Base-by-base conservation (phyloP, 30 jellyfish, hydroid and myxozoan species). In the Rhopilema esculentum region DNA sequence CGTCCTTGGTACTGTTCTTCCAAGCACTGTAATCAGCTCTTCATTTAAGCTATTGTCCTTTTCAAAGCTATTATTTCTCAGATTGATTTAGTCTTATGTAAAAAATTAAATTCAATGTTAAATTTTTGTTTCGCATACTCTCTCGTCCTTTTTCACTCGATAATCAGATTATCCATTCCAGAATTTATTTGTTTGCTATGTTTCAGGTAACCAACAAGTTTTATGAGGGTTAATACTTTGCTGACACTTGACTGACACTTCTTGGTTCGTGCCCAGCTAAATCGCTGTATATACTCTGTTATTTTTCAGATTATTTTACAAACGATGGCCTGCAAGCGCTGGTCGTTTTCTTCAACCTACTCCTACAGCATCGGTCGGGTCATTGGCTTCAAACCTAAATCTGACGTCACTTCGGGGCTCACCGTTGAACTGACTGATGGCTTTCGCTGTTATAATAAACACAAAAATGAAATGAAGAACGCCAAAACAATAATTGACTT, bases 321-420 rank as follows among this genome's bases (percentile, higher is more conserved):
- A 57, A 88, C 98, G 31, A 85, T 85, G 96, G 98, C 98, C 7
- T 93, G 98, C 73, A 88, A 88, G 40, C 77, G 98, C 18, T 93
- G 97, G 97, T 93, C 97, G 8, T 83, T 93, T 40, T 85, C 95
- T 16, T 74, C 84, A 18, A 27, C 75, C 33, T 75, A 88, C 89
- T 82, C 96, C 29, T 88, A 88, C 79, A 76, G 95, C 51, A 86
- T 93, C 81, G 98, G 98, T 19, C 96, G 91, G 27, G 98, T 93
- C 24, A 65, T 93, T 80, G 91, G 93, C 57, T 92, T 93, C 85
- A 82, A 78, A 63, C 69, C 92, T 21, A 77, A 66, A 31, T 19
- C 25, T 23, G 76, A 87, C 53, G 72, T 78, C 9, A 25, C 77
- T 2, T 69, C 86, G 20, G 96, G 96, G 49, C 69, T 77, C 1